Evolutionary conservation across 1,140 invertebrate genomes (phyloP), one percentile per base, ranked within the genome.

Genomic region (Dryas iulia): DNA sequence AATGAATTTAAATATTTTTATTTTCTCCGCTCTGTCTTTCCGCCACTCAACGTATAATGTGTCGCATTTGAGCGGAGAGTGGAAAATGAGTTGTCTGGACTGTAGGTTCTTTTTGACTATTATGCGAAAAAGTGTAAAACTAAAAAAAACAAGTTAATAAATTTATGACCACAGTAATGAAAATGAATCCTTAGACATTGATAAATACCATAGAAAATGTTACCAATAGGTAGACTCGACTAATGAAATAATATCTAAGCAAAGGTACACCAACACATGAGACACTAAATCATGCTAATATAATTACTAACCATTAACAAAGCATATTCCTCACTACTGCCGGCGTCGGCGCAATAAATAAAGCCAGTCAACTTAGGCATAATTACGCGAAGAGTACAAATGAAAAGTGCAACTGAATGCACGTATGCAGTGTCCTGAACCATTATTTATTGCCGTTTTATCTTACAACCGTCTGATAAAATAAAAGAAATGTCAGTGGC

Each of bases 371-470:
- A 61, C 66, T 61, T 24, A 83, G 73, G 78, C 79, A 85, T 87
- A 88, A 90, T 88, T 87, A 86, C 76, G 80, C 73, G 78, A 76
- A 79, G 83, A 81, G 82, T 86, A 84, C 82, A 82, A 87, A 84
- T 80, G 79, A 84, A 84, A 85, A 85, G 78, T 85, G 83, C 82
- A 83, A 81, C 82, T 64, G 79, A 68, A 73, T 71, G 76, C 81
- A 82, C 81, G 82, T 82, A 87, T 67, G 72, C 75, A 65, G 69
- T 76, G 81, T 85, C 84, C 78, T 78, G 65, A 71, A 60, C 66
- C 75, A 88, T 88, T 87, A 90, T 90, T 90, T 89, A 89, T 87
- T 88, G 75, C 84, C 66, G 77, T 79, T 88, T 90, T 88, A 90
- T 88, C 86, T 90, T 76, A 81, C 74, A 71, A 79, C 84, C 83